Base-by-base conservation (phyloP, 2,797 vertebrate species). In the Scolopax rusticola region DNA sequence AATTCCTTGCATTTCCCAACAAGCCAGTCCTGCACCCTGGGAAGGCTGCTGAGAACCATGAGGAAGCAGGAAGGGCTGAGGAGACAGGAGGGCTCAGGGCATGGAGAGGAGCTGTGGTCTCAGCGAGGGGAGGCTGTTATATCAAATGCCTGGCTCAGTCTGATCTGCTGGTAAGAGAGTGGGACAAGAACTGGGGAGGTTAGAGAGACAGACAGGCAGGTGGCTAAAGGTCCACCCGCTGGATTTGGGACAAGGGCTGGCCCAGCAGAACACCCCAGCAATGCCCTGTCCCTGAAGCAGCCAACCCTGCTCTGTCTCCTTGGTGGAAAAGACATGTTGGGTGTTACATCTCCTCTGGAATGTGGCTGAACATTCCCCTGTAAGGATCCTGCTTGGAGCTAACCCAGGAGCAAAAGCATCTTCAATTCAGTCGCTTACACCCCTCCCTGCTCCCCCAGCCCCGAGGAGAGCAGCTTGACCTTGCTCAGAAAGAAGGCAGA, bases 301-400 rank as follows among this genome's bases (percentile, higher is more conserved):
- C 25, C 1, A 3, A 53, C 20, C 57, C 41, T 76, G n/a, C 38
- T 50, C 50, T 25, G 7, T 53, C 12, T 77, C 53, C 25, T 60
- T 56, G 65, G 50, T 50, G 50, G 54, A 65, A 67, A 83, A 85
- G 48, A 56, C 32, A 13, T 54, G 12, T n/a, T 73, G 63, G 30
- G 13, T 61, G 30, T 40, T 51, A 13, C 2, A 1, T 74, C 57
- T 90, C 45, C 25, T 84, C 77, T 43, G 60, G 86, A 30, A 65
- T 11, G 19, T 1, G 2, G 8, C 45, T 47, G 53, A 59, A n/a
- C 24, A n/a, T 10, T 7, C 15, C 19, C 11, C 7, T 0, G 0
- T 36, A 56, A 83, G 48, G 9, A 84, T 2, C 43, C 70, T 81
- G 15, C 60, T 20, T 48, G 20, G 36, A 71, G 30, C 47, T 89